Evolutionary conservation across 1,140 invertebrate species (phyloP), one percentile per base, ranked within the genome.

Genomic region (Calliphora vicina): DNA sequence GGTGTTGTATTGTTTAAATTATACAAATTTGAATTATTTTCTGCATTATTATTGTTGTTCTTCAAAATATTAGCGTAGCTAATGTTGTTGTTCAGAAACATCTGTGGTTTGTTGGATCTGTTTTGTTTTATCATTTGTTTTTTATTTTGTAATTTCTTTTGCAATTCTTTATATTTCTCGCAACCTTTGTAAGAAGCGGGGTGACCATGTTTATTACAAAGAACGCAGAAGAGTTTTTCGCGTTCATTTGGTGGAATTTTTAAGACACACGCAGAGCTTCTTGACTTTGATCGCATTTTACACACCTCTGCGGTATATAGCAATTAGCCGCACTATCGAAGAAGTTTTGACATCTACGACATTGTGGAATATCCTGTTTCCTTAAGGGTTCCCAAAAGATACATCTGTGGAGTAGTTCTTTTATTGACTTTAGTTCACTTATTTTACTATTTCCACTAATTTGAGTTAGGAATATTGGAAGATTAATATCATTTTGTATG

Each of bases 301-400:
- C 76, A n/a, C 76, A 45, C 42, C 42, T 35, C 12, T 35, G 76
- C 9, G 29, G 29, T 42, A 45, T 45, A 25, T 45, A 23, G 42
- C 76, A 80, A 29, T 80, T 80, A 13, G 76, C 15, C 4, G 76
- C 35, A 42, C 76, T 80, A 80, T 80, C 35, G 8, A 43, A 80
- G 23, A 80, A 80, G 17, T 25, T 80, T 45, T 80, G 35, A 1
- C 76, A 80, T 20, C 35, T 80, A 20, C 29, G 29, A 43, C 76
- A 80, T 43, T 80, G 76, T 45, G 42, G 13, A 43, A 80, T 45
- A 20, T 17, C 29, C 23, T 26, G 42, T 23, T 25, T 45, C 15
- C 76, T 35, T 42, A 80, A 29, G n/a, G 9, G 17, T 43, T 80
- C 29, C 76, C 29, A 80, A 42, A 15, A 20, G 9, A 80, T 80